Evolutionary conservation across 2,888 invertebrate species (phyloP).

Genomic region (Leucoma salicis): DNA sequence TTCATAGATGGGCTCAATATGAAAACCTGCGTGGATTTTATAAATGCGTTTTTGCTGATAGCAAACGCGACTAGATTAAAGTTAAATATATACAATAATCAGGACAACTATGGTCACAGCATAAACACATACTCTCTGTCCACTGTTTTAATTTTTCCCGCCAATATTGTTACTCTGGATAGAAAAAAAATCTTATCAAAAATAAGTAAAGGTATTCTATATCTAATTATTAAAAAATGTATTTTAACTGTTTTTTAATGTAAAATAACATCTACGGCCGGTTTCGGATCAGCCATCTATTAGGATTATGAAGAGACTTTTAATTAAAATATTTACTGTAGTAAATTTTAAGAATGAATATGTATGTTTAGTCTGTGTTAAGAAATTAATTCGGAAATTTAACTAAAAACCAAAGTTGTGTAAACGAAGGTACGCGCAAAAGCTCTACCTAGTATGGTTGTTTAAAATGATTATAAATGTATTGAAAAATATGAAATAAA

Average conservation of each 20-base stretch:
- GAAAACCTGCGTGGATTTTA: conserved; percentile 54
- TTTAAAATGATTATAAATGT: conserved; percentile 58
- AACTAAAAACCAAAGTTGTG: conserved; percentile 46
- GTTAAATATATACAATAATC: conserved; percentile 9
- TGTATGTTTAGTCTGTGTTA: conserved; percentile 50
- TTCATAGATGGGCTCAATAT: conserved; percentile 66
- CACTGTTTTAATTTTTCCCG: conserved; percentile 36
- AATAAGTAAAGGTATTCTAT: conserved; percentile 63
- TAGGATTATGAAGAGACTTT: conserved; percentile 61
- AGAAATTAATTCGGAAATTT: conserved; percentile 41
- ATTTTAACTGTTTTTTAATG: conserved; percentile 61
- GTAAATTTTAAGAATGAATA: conserved; percentile 52
- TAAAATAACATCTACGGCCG: conserved; percentile 43
- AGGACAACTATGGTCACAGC: conserved; percentile 3
- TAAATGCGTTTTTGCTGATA: conserved; percentile 43
- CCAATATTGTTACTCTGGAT: conserved; percentile 60
- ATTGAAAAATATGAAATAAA: conserved; percentile 66
- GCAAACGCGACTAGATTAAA: conserved; percentile 39
- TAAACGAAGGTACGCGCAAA: conserved; percentile 30
- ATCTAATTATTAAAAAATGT: conserved; percentile 54
- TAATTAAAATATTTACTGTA: conserved; percentile 50
- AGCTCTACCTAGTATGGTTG: conserved; percentile 47
- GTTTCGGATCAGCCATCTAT: conserved; percentile 37
- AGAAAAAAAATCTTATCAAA: conserved; percentile 41
- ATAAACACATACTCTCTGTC: conserved; percentile 15